phyloP scores from a whole-genome alignment of 2,888 invertebrate genomes.

The Pardosa pseudoannulata region DNA sequence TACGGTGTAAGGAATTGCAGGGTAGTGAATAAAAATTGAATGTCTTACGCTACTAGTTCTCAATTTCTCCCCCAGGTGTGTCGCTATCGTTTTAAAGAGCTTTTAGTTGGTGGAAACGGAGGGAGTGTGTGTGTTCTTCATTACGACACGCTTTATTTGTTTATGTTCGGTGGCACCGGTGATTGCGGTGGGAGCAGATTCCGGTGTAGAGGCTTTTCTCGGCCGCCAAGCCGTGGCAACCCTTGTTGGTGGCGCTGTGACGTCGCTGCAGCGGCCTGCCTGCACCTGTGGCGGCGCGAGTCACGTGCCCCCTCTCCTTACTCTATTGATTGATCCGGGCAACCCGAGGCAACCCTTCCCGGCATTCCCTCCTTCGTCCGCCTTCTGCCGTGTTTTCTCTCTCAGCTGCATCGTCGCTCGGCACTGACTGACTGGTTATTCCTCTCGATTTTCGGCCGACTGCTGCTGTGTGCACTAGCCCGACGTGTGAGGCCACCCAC shows the following conservation, averaged over 20 bases:
- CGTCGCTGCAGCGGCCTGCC: conserved; percentile 54
- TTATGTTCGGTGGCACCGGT: neutral
- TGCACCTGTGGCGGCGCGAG: conserved; percentile 70
- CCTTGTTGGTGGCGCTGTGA: conserved; percentile 28
- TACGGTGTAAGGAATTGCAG: too few species aligned
- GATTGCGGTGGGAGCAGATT: conserved; percentile 1
- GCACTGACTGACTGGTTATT: neutral
- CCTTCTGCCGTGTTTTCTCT: neutral
- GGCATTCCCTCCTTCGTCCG: conserved; percentile 52
- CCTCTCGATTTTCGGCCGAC: conserved; percentile 3
- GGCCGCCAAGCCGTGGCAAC: neutral
- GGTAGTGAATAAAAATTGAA: too few species aligned
- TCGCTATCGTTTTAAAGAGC: too few species aligned
- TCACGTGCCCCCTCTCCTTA: conserved; percentile 56
- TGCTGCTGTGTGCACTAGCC: neutral
- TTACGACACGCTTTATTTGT: conserved; percentile 3
- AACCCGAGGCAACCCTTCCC: conserved; percentile 54
- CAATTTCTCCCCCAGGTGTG: too few species aligned
- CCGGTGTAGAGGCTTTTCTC: neutral
- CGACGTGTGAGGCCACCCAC: neutral
- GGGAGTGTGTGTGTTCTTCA: too few species aligned
- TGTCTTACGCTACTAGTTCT: too few species aligned
- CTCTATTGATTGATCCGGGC: conserved; percentile 71
- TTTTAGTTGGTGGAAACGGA: too few species aligned
- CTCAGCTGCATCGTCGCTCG: too few species aligned